Evolutionary conservation across 2,888 invertebrate genomes (phyloP).

Genomic region (Lathronympha strigana): DNA sequence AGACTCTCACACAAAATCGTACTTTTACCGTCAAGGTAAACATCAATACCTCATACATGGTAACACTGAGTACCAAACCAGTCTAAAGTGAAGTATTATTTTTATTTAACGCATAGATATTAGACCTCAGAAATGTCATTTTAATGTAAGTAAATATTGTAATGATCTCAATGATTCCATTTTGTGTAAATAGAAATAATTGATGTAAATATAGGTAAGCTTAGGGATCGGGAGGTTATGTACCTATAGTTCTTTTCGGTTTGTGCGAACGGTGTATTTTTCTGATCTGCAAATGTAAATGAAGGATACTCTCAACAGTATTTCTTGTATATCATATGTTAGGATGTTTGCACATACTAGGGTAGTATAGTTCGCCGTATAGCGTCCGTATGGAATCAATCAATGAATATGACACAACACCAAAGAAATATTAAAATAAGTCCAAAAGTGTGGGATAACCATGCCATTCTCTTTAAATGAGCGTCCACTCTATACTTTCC

Average conservation of each 20-base stretch:
- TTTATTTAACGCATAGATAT: constrained; percentile 65
- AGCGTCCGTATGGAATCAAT: constrained; percentile 75
- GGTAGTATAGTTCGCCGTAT: constrained; percentile 66
- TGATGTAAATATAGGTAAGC: constrained; percentile 72
- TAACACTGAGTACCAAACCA: constrained; percentile 72
- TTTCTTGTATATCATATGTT: constrained; percentile 47
- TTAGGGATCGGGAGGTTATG: constrained; percentile 57
- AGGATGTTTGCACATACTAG: constrained; percentile 56
- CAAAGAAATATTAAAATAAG: constrained; percentile 79
- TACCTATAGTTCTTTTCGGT: constrained; percentile 51
- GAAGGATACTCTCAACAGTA: constrained; percentile 38
- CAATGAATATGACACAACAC: constrained; percentile 76
- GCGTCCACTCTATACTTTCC: constrained; percentile 64
- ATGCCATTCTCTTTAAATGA: constrained; percentile 78
- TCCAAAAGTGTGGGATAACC: constrained; percentile 67
- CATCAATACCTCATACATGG: constrained; percentile 70
- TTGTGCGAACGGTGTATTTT: constrained; percentile 52
- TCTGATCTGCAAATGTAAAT: constrained; percentile 41
- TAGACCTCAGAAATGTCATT: constrained; percentile 73
- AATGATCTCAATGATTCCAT: constrained; percentile 84
- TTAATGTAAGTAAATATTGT: constrained; percentile 68
- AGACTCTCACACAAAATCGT: too few relatives aligned
- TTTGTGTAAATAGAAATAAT: constrained; percentile 75
- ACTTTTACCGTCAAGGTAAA: constrained; percentile 48
- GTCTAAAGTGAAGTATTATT: constrained; percentile 80